Base-by-base conservation (phyloP, 2,113 vertebrate species). In the Nothocercus nigrocapillus region DNA sequence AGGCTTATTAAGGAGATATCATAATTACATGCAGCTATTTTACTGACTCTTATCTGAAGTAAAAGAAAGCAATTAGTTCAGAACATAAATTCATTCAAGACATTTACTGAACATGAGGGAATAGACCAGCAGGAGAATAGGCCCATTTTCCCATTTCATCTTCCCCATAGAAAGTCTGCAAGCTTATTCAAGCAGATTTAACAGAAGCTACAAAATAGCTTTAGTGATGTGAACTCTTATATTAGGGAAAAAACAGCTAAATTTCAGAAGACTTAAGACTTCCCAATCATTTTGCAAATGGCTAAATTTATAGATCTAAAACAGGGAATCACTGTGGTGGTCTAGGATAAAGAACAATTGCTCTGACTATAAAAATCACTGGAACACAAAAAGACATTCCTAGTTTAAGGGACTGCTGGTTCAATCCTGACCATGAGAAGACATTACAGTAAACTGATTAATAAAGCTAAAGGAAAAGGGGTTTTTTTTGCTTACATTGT, bases 21-120 rank as follows among this genome's bases (percentile, higher is more conserved):
- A 97, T 96, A 97, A 97, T 97, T 97, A 96, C 85, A 96, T 67
- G 89, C 93, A 96, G 93, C 90, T 96, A 94, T 96, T 97, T 97
- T 94, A 95, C 94, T 88, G 76, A 85, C 94, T 97, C 69, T 97
- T 97, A 96, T 96, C 83, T 89, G 85, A 94, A 95, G 96, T 96
- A 96, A 97, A 97, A 97, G 95, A 92, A 97, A 97, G 97, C 93
- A 96, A 97, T 93, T 92, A 95, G 89, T 83, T 89, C 89, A 95
- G 96, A 96, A 95, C 91, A 95, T 93, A 92, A 96, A 96, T 95
- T 94, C 96, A 90, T 74, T 47, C 79, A 97, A 95, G 96, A 93
- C 79, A 91, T 91, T 97, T 87, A 82, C 61, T 73, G 54, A 96
- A 90, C 92, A 94, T 88, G 42, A 90, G 87, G 83, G 80, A 92